Conservation (phyloP, 2,888 invertebrate species). For the Pristionchus maxplancki region DNA sequence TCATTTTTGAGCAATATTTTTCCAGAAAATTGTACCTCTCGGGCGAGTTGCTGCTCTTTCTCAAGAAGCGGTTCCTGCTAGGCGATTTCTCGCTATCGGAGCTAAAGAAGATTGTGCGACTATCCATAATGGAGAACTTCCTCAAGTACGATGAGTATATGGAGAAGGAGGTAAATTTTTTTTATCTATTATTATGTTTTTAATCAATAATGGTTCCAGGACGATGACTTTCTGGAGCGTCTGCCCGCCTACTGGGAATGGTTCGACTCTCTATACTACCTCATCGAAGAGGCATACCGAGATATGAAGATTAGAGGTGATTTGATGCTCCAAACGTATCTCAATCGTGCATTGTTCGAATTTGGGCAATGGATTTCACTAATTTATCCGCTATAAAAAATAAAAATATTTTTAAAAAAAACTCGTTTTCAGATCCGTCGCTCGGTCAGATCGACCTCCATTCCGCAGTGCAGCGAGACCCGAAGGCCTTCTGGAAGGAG, state of each 20-base stretch:
- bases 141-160: not conserved
- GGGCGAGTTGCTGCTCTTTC: not conserved
- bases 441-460: conserved; percentile 9
- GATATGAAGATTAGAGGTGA: not conserved
- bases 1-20: not conserved
- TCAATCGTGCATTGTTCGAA: too few species aligned
- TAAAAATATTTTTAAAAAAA: not conserved
- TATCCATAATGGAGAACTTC: conserved; percentile 29
- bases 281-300: not conserved
- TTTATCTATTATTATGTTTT: not conserved
- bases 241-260: conserved; percentile 17
- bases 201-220: not conserved
- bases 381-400: too few species aligned
- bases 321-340: not conserved
- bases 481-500: not conserved
- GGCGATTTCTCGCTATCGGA: conserved; percentile 47
- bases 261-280: not conserved
- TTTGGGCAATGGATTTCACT: too few species aligned
- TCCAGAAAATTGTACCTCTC: conserved; percentile 41
- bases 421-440: not conserved
- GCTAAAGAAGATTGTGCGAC: conserved; percentile 42
- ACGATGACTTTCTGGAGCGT: conserved; percentile 1
- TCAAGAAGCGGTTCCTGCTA: conserved; percentile 3
- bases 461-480: not conserved
- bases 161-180: not conserved